Percentiles rank a stretch among this genome's conserved stretches.
These are phyloP conservation scores for Sepioteuthis lessoniana DNA, from an alignment of 2,888 invertebrate species.

Conservation along the genomic window DNA sequence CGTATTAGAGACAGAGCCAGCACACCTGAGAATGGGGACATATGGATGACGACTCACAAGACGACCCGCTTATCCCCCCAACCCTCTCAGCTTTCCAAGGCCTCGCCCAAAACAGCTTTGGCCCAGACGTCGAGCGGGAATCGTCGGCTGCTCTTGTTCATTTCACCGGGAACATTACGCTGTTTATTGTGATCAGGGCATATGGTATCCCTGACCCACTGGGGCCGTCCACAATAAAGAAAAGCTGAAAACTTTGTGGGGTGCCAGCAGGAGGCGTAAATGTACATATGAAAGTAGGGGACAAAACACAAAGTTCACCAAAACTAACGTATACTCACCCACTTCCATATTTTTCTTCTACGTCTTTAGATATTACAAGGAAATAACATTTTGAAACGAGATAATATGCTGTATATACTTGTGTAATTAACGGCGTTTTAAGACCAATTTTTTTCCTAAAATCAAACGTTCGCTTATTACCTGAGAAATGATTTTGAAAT, in stretches of 20 bases:
- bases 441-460: too few relatives aligned
- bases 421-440: too few relatives aligned
- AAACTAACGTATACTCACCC: background rate
- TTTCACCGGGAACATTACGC: background rate
- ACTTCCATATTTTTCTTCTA: too few relatives aligned
- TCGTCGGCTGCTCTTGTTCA: background rate
- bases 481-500: too few relatives aligned
- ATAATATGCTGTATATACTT: too few relatives aligned
- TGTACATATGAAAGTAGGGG: background rate
- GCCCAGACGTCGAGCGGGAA: background rate
- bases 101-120: background rate
- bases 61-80: background rate
- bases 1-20: background rate
- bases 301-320: background rate
- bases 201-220: background rate
- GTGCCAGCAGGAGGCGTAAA: background rate
- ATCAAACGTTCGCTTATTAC: too few relatives aligned
- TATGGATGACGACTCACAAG: background rate
- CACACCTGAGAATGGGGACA: background rate
- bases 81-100: background rate
- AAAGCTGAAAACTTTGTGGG: background rate
- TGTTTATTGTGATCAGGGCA: slow-evolving; percentile 5
- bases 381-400: too few relatives aligned
- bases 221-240: background rate
- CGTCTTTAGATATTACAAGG: too few relatives aligned